Evolutionary conservation across 2,113 vertebrate species (phyloP), one percentile per base, ranked within the genome.

Genomic region (Tupaia tana): DNA sequence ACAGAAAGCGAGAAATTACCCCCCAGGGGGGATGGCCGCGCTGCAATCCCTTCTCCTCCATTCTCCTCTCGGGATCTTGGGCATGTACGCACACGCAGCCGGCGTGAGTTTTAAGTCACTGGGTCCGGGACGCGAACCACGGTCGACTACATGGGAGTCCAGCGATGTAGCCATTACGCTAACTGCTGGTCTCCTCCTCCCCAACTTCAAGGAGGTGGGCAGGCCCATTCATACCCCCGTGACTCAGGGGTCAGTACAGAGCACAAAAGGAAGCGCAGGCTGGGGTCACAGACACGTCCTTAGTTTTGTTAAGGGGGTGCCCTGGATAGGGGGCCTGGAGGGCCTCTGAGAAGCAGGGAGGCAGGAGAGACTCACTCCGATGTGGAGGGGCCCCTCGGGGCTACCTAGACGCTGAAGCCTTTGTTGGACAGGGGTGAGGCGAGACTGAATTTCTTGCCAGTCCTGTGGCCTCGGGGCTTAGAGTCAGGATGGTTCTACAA

Each of bases 201-300:
- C 13, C 2, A 6, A 7, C 77, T 71, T 15, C 24, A n/a, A 69
- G 29, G 3, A 2, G 54, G 7, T 14, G 43, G 12, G 31, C 15
- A n/a, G 7, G 7, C 54, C 58, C 63, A n/a, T 8, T 22, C 16
- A 18, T 7, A 54, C 1, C 10, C 8, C 79, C 15, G 10, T 56
- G 31, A 10, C 7, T 0, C 13, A 56, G 43, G 29, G 43, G 10
- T n/a, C 1, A 15, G 56, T 15, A 15, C 1, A 0, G 59, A 24
- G 22, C 52, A 20, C 16, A 79, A 61, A 58, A 86, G 64, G 69
- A 86, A 66, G 75, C 2, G 10, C 14, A 14, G 29, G 52, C 27
- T 18, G 7, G 29, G 14, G 56, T 79, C 19, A 9, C 22, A 1
- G 29, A 34, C 0, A 2, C 52, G 61, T 52, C 24, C 56, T 0